Evolutionary conservation across 2,888 invertebrate species (phyloP).

Genomic region (Sarcophaga variegata): DNA sequence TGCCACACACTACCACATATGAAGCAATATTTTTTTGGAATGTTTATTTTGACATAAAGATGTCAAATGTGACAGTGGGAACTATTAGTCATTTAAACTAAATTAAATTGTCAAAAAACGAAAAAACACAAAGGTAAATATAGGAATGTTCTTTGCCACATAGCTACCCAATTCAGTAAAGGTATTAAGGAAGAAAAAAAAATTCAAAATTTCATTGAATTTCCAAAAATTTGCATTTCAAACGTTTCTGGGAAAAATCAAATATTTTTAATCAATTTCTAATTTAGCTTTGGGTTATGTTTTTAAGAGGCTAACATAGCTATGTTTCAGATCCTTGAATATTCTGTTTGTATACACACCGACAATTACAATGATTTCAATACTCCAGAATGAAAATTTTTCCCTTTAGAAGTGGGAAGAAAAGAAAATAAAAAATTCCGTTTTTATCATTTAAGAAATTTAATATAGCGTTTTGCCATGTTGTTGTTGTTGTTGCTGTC

Average conservation of each 20-base stretch:
- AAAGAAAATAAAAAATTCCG: conserved; percentile 10
- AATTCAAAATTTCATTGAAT: background rate
- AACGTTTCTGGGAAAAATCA: background rate
- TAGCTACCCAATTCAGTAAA: no score
- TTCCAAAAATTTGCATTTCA: conserved; percentile 30
- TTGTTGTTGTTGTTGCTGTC: background rate
- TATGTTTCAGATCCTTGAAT: no score
- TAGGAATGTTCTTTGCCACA: background rate
- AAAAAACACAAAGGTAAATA: background rate
- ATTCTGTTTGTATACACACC: no score
- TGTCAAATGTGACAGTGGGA: conserved; percentile 77
- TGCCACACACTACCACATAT: background rate
- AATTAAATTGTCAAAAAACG: conserved; percentile 55
- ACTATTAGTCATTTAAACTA: conserved; percentile 77
- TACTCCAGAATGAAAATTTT: conserved; percentile 17
- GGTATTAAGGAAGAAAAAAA: background rate
- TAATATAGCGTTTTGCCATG: conserved; percentile 41
- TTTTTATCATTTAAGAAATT: conserved; percentile 56
- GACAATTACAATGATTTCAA: conserved; percentile 62
- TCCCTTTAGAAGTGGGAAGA: background rate
- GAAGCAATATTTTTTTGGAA: conserved; percentile 51
- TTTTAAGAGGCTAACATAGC: no score
- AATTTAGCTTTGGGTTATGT: conserved; percentile 50
- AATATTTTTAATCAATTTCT: conserved; percentile 26
- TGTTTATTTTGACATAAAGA: conserved; percentile 78